A percentile compares a stretch with the other conserved stretches of the same genome.
Conservation (phyloP, 2,797 vertebrate genomes). For the Yasuhikotakia modesta region DNA sequence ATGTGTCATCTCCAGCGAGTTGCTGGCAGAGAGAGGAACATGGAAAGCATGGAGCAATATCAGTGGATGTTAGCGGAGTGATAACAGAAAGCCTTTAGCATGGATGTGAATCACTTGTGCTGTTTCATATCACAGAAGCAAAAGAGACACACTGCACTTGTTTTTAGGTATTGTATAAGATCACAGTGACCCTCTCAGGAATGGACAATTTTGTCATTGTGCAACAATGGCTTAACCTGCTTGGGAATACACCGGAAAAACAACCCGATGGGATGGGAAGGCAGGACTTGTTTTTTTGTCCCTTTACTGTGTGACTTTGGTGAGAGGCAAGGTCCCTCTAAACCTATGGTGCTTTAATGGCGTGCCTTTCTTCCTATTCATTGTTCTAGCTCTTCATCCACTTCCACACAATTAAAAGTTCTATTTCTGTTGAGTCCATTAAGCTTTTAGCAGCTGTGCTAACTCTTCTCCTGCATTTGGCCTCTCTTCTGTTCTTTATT, state of each 20-base stretch:
- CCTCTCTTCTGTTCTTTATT: conserved; percentile 38
- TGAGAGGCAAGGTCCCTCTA: conserved; percentile 17
- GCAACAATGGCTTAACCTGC: conserved; percentile 29
- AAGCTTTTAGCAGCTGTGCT: conserved; percentile 57
- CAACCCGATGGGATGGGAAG: background rate
- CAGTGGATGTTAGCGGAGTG: too few species aligned
- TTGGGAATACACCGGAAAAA: conserved; percentile 31
- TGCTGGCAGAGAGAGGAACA: too few species aligned
- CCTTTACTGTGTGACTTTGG: conserved; percentile 17
- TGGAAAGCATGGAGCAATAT: too few species aligned
- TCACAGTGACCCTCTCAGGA: conserved; percentile 19
- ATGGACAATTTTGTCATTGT: conserved; percentile 16
- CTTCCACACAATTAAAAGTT: conserved; percentile 62
- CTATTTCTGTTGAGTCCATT: conserved; percentile 58
- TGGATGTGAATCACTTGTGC: too few species aligned
- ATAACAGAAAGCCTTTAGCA: too few species aligned
- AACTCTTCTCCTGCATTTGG: conserved; percentile 34
- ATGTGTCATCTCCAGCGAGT: too few species aligned
- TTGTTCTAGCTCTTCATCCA: conserved; percentile 51
- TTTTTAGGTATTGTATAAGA: conserved; percentile 14
- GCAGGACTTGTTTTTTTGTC: conserved; percentile 12
- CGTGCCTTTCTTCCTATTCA: conserved; percentile 59
- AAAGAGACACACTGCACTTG: too few species aligned
- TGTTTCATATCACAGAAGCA: too few species aligned
- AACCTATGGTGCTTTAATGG: conserved; percentile 54